A percentile compares a stretch with the other conserved stretches of the same genome.
Evolutionary conservation across 1,140 invertebrate species (phyloP).

Genomic region (Drosophila baimaii): DNA sequence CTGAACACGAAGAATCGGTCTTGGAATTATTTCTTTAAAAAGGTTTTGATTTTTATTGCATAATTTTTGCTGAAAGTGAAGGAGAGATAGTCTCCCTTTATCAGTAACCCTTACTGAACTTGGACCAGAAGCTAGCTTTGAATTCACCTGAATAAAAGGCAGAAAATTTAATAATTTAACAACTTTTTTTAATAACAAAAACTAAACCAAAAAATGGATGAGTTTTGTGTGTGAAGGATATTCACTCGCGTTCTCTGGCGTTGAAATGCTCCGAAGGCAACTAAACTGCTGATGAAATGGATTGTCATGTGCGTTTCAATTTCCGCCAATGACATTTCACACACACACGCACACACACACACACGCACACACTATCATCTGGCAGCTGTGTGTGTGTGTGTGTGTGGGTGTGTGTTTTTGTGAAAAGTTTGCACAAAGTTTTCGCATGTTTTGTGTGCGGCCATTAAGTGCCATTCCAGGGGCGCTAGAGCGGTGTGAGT

Average conservation of each 20-base stretch:
- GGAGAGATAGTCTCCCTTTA: too few species aligned
- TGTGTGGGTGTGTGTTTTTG: conserved; percentile 37
- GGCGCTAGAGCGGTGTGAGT: conserved; percentile 45
- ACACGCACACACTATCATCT: conserved; percentile 7
- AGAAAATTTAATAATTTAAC: too few species aligned
- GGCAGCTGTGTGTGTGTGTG: conserved; percentile 10
- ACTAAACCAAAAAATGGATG: neutral
- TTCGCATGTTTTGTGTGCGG: conserved; percentile 59
- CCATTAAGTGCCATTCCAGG: conserved; percentile 70
- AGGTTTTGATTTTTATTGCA: too few species aligned
- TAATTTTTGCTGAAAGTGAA: too few species aligned
- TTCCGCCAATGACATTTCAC: conserved; percentile 80
- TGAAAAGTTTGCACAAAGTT: conserved; percentile 77
- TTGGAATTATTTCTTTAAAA: too few species aligned
- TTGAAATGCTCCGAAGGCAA: conserved; percentile 74
- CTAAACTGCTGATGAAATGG: conserved; percentile 84
- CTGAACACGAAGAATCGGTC: too few species aligned
- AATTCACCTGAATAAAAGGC: too few species aligned
- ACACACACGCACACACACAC: conserved; percentile 33
- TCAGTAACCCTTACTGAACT: too few species aligned
- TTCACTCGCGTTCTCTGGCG: neutral
- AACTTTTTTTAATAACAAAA: neutral
- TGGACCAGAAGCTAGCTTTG: too few species aligned
- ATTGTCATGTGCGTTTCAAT: conserved; percentile 84
- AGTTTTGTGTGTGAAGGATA: neutral